Evolutionary conservation across 2,797 vertebrate genomes (phyloP), one percentile per base, ranked within the genome.

Genomic region (Syngnathus rostellatus): DNA sequence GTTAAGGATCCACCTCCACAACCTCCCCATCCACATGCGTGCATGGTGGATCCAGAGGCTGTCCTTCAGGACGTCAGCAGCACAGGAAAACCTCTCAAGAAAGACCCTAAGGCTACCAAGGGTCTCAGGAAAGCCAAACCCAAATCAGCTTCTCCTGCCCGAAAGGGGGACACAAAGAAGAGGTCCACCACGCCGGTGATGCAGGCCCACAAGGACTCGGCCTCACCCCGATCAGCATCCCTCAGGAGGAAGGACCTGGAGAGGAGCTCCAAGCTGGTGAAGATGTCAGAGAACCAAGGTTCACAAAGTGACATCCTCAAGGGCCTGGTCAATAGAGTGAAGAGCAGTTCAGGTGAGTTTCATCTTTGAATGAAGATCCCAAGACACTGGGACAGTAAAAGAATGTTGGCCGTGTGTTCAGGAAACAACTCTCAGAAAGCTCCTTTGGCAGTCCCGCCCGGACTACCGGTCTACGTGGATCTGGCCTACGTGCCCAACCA

Each of bases 401-500:
- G 31, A 31, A 31, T 23, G 19, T 12, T 7, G 9, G 39, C 9
- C 2, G 2, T 4, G 16, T 19, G 45, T 77, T 66, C 69, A 93
- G 92, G 78, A 68, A 91, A 90, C 70, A 92, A 63, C 65, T 73
- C 84, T 67, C 88, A 92, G 74, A 97, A 96, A 83, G 72, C 87
- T 11, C 81, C 74, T 76, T 81, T 91, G 8, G 80, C 88, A 2
- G 88, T 83, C 37, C 89, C 91, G 54, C 66, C 88, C 9, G 95
- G 94, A 25, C 86, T 92, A 3, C 94, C 97, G 0, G 87, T 99
- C 64, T 99, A 99, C 0, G 94, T 99, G 68, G 97, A 99, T 85
- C 90, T 99, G 82, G 97, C 96, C 55, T 99, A 99, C 63, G 93
- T 99, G 80, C 97, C 97, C 71, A 99, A 99, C 85, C 97, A 99